Percentiles rank a stretch among this genome's conserved stretches.
These are phyloP conservation scores for Podocnemis expansa DNA, from an alignment of 2,113 vertebrate genomes.

Conservation along the genomic window DNA sequence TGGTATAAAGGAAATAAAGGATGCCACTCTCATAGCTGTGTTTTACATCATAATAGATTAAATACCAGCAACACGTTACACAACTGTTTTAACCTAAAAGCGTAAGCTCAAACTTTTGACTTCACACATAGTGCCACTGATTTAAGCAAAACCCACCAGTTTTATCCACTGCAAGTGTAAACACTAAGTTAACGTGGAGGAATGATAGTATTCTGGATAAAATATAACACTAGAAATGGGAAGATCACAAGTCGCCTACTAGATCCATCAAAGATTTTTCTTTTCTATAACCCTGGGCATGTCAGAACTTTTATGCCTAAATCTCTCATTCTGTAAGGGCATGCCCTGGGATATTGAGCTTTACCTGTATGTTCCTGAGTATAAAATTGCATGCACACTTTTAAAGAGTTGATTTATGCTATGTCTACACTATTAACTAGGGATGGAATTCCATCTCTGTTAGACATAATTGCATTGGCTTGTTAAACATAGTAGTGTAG, in stretches of 20 bases:
- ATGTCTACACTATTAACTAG: not conserved
- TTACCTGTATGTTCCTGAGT: not conserved
- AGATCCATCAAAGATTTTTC: not conserved
- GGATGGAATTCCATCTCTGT: not conserved
- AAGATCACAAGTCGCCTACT: not conserved
- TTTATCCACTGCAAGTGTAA: not conserved
- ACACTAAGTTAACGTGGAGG: not conserved
- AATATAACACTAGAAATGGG: not conserved
- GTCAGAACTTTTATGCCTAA: not conserved
- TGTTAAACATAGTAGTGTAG: not conserved
- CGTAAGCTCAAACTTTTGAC: not conserved
- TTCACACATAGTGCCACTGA: not conserved
- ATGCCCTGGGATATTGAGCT: not conserved
- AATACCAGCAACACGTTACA: not conserved
- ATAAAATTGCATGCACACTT: not conserved
- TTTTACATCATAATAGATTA: fast-evolving
- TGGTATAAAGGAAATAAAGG: not conserved
- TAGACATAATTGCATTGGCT: not conserved
- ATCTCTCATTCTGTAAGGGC: not conserved
- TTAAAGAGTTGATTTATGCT: not conserved
- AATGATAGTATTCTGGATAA: not conserved
- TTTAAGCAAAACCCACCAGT: not conserved
- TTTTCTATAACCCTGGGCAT: not conserved
- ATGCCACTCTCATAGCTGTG: fast-evolving
- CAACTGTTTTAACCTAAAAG: not conserved